A percentile compares a stretch with the other conserved stretches of the same genome.
Conservation (phyloP, 2,797 vertebrate genomes). For the Aplochiton taeniatus region DNA sequence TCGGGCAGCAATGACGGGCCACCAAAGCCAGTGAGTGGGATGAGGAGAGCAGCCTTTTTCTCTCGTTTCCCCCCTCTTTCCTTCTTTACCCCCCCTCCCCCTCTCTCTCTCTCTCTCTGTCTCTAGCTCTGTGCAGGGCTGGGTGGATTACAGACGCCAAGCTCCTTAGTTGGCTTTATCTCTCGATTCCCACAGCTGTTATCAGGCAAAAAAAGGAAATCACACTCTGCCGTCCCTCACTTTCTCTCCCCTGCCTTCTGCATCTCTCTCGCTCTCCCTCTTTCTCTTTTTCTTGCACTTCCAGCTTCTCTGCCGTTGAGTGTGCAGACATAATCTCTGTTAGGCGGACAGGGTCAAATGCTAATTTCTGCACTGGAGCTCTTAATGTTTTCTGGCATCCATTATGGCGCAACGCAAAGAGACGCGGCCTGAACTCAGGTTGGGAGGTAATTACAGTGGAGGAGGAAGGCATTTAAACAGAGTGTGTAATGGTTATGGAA, state of each 20-base stretch:
- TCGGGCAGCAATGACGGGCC: conserved; percentile 47
- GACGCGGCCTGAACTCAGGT: conserved; percentile 15
- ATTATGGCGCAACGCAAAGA: conserved; percentile 55
- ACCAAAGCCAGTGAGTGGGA: conserved; percentile 45
- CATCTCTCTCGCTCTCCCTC: conserved; percentile 23
- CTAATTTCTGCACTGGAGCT: conserved; percentile 64
- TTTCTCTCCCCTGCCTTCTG: conserved; percentile 34
- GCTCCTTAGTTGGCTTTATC: conserved; percentile 60
- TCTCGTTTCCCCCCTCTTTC: conserved; percentile 42
- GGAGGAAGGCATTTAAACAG: conserved; percentile 52
- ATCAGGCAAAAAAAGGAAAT: conserved; percentile 63
- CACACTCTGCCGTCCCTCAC: conserved; percentile 37
- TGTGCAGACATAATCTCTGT: conserved; percentile 62
- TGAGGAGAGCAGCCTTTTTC: conserved; percentile 54
- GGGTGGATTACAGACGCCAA: conserved; percentile 51
- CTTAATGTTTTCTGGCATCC: conserved; percentile 69
- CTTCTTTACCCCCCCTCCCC: conserved; percentile 29
- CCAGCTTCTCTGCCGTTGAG: conserved; percentile 16
- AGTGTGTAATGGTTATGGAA: neutral
- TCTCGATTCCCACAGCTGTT: conserved; percentile 62
- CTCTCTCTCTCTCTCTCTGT: conserved; percentile 22
- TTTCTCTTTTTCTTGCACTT: conserved; percentile 10
- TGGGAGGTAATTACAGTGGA: conserved; percentile 63
- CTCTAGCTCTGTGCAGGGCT: conserved; percentile 2
- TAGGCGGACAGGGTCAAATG: conserved; percentile 58